Evolutionary conservation across 1,140 invertebrate species (phyloP).

Genomic region (Sesamia nonagrioides): DNA sequence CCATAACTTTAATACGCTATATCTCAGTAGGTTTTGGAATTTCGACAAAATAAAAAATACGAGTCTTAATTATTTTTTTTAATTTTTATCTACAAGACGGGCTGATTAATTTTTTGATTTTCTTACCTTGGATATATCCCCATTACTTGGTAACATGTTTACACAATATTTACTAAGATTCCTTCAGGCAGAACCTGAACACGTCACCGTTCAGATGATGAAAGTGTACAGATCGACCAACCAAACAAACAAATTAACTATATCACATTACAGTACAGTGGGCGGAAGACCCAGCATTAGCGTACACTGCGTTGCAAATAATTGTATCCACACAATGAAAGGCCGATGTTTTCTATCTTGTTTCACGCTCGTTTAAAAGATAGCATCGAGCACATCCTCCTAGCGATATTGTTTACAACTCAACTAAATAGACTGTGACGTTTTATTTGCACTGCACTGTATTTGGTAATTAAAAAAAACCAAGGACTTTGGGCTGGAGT

Average conservation of each 20-base stretch:
- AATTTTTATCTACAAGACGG: no score
- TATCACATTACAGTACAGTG: slow-evolving; percentile 31
- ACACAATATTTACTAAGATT: background rate
- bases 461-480: slow-evolving; percentile 48
- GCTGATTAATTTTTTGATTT: no score
- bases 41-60: no score
- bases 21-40: no score
- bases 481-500: background rate
- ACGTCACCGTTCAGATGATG: background rate
- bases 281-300: slow-evolving; percentile 6
- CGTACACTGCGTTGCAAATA: slow-evolving; percentile 45
- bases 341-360: slow-evolving; percentile 40
- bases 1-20: no score
- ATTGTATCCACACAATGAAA: slow-evolving; percentile 41
- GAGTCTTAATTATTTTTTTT: no score
- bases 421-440: slow-evolving; percentile 51
- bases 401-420: slow-evolving; percentile 48
- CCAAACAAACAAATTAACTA: slow-evolving; percentile 25
- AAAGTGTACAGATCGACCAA: background rate
- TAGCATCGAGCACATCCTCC: slow-evolving; percentile 46
- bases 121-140: no score
- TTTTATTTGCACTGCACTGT: slow-evolving; percentile 42
- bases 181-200: background rate
- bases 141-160: background rate
- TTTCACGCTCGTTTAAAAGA: slow-evolving; percentile 44